Evolutionary conservation across 1,140 invertebrate genomes (phyloP), one percentile per base, ranked within the genome.

Genomic region (Melitaea cinxia): DNA sequence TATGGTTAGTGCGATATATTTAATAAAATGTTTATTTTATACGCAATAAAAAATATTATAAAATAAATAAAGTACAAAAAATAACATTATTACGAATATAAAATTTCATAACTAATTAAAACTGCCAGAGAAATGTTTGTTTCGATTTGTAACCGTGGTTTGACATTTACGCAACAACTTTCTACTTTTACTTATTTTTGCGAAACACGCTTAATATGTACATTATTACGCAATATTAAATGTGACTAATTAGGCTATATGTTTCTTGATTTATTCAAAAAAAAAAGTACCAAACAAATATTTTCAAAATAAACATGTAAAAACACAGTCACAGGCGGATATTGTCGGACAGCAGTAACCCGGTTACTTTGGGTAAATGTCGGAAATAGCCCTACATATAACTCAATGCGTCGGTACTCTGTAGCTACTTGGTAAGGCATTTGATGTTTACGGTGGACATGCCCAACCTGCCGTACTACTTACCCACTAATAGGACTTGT

Each of bases 341-440:
- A 45, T n/a, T n/a, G 39, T 15, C 55, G 30, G 50, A 45, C 54
- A 54, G 50, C 59, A 28, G 37, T 62, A 62, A 53, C 59, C 59
- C 30, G 59, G 50, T 62, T 62, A 42, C 59, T 62, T 62, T 62
- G 59, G 53, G 59, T 54, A 62, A 53, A 54, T 42, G 23, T 54
- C 33, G 50, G 33, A 62, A 53, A 42, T 53, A 50, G 59, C 59
- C 50, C 49, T 54, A 35, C 47, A 60, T 53, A 42, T 42, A 62
- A 42, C 33, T 21, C 59, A 26, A 62, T 45, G 14, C n/a, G n/a
- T n/a, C n/a, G n/a, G n/a, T n/a, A n/a, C 15, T 15, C 23, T 14
- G 24, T 53, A 62, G 50, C 50, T 53, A 53, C 47, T 52, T 37
- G 33, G 30, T 56, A 24, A 56, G 54, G 33, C 50, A 61, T 50